Base-by-base conservation (phyloP, 1,140 invertebrate genomes). In the Pogonus chalceus region DNA sequence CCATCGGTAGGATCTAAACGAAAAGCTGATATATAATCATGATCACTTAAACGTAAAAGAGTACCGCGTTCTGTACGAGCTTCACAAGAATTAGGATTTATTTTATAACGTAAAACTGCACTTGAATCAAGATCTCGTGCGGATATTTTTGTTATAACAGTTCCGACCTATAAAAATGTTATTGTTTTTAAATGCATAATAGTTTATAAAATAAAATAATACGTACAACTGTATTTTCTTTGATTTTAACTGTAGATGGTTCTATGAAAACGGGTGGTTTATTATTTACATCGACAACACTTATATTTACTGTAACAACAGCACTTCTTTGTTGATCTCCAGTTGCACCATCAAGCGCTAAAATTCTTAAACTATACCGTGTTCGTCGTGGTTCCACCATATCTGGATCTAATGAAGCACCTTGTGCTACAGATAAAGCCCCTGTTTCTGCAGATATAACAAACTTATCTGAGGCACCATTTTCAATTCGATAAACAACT, bases 391-490 rank as follows among this genome's bases (percentile, higher is more conserved):
- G 85, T 23, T 85, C 81, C 0, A 86, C 88, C n/a, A 82, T 73
- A 72, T 94, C 91, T 0, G 89, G 90, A 76, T 97, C 92, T 37
- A 98, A 78, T 57, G 81, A 84, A 0, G 92, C 91, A 0, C 90
- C 92, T 10, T 80, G 75, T 0, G 92, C 87, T 0, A 95, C 85
- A n/a, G 82, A 81, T 24, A 98, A 85, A 0, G 86, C 75, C 0
- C 93, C 93, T 0, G 79, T 81, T 60, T 85, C 82, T 0, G 88
- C 78, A 62, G 89, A 85, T 9, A 96, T 91, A 0, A 90, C 81
- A 70, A 97, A 98, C 73, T 96, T 96, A 65, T 96, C 93, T 21
- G 81, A 80, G 1, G 89, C 89, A 2, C 93, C 93, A 55, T 79
- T 79, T 65, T 87, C 82, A 46, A 97, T 91, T 56, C 90, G 78